Evolutionary conservation across 2,113 vertebrate species (phyloP), one percentile per base, ranked within the genome.

Genomic region (Microtus ochrogaster): DNA sequence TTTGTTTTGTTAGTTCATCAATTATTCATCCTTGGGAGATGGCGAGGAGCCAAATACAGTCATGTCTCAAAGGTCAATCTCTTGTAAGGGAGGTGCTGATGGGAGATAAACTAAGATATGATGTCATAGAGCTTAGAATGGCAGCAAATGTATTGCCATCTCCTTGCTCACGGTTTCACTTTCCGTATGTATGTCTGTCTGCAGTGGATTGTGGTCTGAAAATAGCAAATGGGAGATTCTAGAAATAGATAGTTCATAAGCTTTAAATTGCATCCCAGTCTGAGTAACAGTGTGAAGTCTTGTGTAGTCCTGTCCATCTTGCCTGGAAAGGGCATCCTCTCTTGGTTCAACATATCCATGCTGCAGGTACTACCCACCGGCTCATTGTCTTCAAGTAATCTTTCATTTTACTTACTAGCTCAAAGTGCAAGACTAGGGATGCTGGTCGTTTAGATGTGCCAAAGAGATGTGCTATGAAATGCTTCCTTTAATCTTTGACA

Each of bases 131-230:
- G 41, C 9, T 28, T 19, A 58, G 4, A 7, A 2, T 19, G 58
- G 22, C 36, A 6, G 58, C 39, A 13, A 3, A 1, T 14, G 4
- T 4, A 7, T 1, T 12, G 63, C 3, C 17, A 33, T 47, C 41
- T 2, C 65, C 33, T 55, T 41, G 68, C 28, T n/a, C 8, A 2
- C 2, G 21, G 13, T 55, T 94, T 94, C 22, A 11, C 10, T 73
- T 61, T 74, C 55, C 4, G 24, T 8, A 47, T 4, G 22, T 39
- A 73, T 8, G 2, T 13, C 73, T 78, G 33, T 24, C 47, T 55
- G 17, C 13, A 24, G 39, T 21, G n/a, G 78, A 17, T 13, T 39
- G 33, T 49, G 65, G 33, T 55, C 39, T 77, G 41, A 22, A 79
- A 87, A 41, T n/a, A 41, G 47, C n/a, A 82, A 84, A 26, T 41